Evolutionary conservation across 1,140 invertebrate genomes (phyloP), one percentile per base, ranked within the genome.

Genomic region (Arion vulgaris): DNA sequence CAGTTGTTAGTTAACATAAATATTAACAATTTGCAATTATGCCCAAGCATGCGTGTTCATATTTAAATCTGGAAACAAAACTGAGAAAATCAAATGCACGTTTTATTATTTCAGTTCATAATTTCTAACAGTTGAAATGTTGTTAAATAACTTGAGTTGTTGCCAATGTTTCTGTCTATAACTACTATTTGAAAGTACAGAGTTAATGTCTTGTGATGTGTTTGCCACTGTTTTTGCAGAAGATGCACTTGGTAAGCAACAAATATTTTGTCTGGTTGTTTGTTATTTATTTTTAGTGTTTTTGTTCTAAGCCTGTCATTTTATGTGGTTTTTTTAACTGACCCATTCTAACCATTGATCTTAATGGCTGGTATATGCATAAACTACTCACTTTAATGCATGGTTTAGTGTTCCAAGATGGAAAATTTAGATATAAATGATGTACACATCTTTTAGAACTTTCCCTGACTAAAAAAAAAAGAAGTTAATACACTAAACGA

Each of bases 131-230:
- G 62, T 28, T 66, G 5, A 57, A 9, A 23, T 57, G 53, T 57
- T 57, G 9, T 57, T 57, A 45, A 45, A 45, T 57, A 57, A 9
- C 23, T 9, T 15, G 23, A 4, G 53, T 19, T 57, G 53, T 5
- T 45, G 53, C 45, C 45, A 57, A 57, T 57, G 53, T 23, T 57
- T 19, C 53, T 2, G 9, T 19, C 53, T n/a, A 19, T 57, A 57
- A 57, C 7, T 57, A 23, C 23, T 4, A 23, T 57, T 5, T 57
- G 9, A 57, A 57, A 57, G 53, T 19, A n/a, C 2, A 57, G 28
- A 66, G 32, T 5, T 66, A 66, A 66, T 66, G 62, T 66, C 62
- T 7, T 66, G 62, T 66, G 28, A 32, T 66, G 62, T 66, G 62
- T 66, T 32, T 66, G 28, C 28, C n/a, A 28, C 17, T 66, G 62